A percentile compares a stretch with the other conserved stretches of the same genome.
Conservation (phyloP, 2,113 vertebrate species). For the Sebastes fasciatus region DNA sequence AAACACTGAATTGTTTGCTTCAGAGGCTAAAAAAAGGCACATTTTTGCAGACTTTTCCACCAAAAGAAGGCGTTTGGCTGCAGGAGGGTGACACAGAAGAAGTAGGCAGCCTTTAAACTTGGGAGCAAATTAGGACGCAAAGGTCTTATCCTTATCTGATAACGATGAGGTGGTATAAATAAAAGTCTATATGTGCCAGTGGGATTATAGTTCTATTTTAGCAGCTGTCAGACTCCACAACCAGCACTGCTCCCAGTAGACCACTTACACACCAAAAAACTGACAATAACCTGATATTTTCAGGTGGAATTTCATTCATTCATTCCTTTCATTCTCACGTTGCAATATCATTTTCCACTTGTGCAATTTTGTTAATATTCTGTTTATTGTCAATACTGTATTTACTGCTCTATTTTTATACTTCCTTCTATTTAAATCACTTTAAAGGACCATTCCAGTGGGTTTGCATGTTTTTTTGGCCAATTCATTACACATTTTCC, state of each 20-base stretch:
- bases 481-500: not conserved
- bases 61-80: not conserved
- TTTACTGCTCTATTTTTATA: no score
- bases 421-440: no score
- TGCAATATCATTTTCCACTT: no score
- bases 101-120: slow-evolving; percentile 26
- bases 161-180: slow-evolving; percentile 18
- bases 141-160: slow-evolving; percentile 32
- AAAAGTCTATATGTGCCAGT: slow-evolving; percentile 23
- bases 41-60: slow-evolving; percentile 13
- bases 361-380: no score
- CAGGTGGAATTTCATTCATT: no score
- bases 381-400: no score
- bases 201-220: not conserved
- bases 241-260: no score
- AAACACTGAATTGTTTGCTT: slow-evolving; percentile 43
- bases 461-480: not conserved
- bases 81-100: not conserved
- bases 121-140: slow-evolving; percentile 27
- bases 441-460: not conserved
- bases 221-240: no score
- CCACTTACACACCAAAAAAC: no score
- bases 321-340: no score
- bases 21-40: not conserved
- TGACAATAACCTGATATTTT: no score